A percentile compares a stretch with the other conserved stretches of the same genome.
These are phyloP conservation scores for Pseudachorutes palmiensis DNA, from an alignment of 1,140 invertebrate genomes.

Conservation along the genomic window DNA sequence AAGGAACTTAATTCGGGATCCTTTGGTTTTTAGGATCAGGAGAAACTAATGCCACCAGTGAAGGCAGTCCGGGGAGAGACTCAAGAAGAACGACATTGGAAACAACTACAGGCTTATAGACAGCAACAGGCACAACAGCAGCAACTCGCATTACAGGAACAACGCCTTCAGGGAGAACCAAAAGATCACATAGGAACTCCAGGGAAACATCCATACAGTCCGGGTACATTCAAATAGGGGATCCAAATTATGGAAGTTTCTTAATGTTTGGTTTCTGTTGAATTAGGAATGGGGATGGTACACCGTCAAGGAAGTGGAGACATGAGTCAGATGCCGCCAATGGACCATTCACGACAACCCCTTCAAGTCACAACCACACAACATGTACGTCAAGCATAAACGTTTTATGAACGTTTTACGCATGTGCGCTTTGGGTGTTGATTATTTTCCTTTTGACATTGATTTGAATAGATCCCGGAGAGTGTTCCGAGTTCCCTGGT, in stretches of 20 bases:
- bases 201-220: slow-evolving; percentile 25
- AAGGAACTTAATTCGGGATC: not conserved
- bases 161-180: slow-evolving; percentile 56
- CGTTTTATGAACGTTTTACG: no score
- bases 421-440: no score
- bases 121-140: slow-evolving; percentile 73
- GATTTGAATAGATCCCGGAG: not conserved
- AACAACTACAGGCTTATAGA: slow-evolving; percentile 67
- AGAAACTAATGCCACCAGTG: slow-evolving; percentile 55
- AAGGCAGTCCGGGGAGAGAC: slow-evolving; percentile 62
- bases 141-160: slow-evolving; percentile 67
- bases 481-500: slow-evolving; percentile 34
- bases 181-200: slow-evolving; percentile 17
- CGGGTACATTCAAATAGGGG: no score
- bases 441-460: not conserved
- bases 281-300: not conserved
- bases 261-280: not conserved
- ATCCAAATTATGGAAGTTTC: no score
- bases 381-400: slow-evolving; percentile 43
- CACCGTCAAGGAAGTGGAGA: slow-evolving; percentile 31
- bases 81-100: slow-evolving; percentile 70
- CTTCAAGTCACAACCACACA: slow-evolving; percentile 48
- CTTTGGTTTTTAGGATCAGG: slow-evolving; percentile 64
- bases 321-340: slow-evolving; percentile 39
- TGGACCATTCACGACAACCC: slow-evolving; percentile 43